Evolutionary conservation across 2,113 vertebrate species (phyloP).

Genomic region (Nothocercus julius): DNA sequence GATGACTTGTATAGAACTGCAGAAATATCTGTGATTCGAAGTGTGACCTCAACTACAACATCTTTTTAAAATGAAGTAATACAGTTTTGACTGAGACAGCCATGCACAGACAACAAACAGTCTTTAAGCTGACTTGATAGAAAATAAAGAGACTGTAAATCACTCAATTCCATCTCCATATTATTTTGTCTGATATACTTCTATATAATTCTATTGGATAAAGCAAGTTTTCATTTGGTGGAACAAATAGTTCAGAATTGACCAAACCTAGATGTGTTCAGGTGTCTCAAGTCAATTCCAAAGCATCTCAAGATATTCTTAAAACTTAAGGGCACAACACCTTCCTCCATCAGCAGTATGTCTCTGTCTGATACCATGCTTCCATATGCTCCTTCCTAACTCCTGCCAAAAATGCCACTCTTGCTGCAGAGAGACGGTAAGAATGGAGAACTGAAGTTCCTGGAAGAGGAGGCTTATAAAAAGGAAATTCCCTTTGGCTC

Average conservation of each 20-base stretch:
- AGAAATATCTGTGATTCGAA: neutral
- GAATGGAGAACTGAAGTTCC: neutral
- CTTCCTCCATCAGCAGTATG: neutral
- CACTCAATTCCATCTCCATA: neutral
- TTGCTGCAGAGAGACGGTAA: slow-evolving; percentile 8
- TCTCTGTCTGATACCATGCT: neutral
- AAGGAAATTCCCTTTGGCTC: neutral
- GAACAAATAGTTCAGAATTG: neutral
- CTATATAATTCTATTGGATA: neutral
- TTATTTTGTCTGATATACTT: neutral
- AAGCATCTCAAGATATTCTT: neutral
- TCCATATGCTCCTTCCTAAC: neutral
- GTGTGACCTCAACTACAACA: neutral
- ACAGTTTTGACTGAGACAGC: slow-evolving; percentile 8
- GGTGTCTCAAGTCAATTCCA: neutral
- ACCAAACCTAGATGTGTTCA: neutral
- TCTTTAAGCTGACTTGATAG: neutral
- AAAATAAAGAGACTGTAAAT: neutral
- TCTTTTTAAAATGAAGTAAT: slow-evolving; percentile 47
- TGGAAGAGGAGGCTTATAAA: neutral
- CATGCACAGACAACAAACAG: neutral
- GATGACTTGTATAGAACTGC: neutral
- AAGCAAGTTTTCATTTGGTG: neutral
- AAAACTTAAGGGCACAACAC: neutral
- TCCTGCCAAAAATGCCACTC: slow-evolving; percentile 47